These are phyloP conservation scores for Idaea biselata DNA, from an alignment of 2,888 invertebrate genomes.

Conservation along the genomic window DNA sequence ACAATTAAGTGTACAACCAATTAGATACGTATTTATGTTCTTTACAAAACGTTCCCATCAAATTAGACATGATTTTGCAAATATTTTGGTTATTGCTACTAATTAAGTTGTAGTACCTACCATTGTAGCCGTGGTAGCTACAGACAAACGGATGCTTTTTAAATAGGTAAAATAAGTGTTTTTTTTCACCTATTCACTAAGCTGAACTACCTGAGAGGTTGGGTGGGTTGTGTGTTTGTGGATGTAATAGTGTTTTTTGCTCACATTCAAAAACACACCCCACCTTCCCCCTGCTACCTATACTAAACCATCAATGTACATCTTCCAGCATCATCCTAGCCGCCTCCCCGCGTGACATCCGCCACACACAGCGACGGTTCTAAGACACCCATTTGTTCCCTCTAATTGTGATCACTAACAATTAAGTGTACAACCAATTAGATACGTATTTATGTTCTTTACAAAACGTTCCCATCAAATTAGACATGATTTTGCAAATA, in stretches of 20 bases:
- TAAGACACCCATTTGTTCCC: slow-evolving; percentile 40
- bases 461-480: not conserved
- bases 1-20: slow-evolving; percentile 27
- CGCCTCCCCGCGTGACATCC: slow-evolving; percentile 7
- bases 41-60: not conserved
- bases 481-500: not conserved
- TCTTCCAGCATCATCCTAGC: not conserved
- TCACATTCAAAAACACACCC: no score
- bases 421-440: slow-evolving; percentile 21
- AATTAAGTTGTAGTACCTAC: not conserved
- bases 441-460: not conserved
- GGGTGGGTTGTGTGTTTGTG: no score
- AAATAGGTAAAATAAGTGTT: no score
- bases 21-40: not conserved
- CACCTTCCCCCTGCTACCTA: not conserved
- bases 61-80: not conserved
- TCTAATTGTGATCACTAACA: slow-evolving; percentile 46
- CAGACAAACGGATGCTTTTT: no score
- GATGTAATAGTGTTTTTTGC: no score
- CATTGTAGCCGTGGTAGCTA: no score
- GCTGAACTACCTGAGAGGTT: no score
- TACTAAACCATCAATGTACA: slow-evolving; percentile 11
- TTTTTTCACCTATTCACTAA: no score
- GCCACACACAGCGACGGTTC: slow-evolving; percentile 52
- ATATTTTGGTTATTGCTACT: not conserved